Evolutionary conservation across 2,888 invertebrate genomes (phyloP).

Genomic region (Drosophila longiperda): DNA sequence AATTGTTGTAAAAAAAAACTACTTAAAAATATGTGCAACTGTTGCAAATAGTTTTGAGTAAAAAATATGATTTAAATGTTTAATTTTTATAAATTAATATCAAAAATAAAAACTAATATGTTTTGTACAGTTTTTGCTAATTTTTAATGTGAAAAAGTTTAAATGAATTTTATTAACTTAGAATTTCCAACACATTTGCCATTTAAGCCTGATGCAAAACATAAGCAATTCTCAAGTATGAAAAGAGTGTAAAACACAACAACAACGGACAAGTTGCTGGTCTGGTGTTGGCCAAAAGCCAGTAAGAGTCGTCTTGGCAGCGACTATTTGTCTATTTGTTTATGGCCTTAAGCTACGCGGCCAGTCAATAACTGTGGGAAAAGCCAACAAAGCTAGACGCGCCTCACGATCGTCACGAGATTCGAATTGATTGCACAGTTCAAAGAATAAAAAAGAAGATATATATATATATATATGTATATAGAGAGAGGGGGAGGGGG

Average conservation of each 20-base stretch:
- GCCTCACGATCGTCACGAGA: constrained; percentile 51
- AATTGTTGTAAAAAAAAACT: background rate
- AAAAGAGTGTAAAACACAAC: constrained; percentile 28
- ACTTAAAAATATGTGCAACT: background rate
- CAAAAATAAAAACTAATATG: background rate
- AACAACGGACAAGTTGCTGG: constrained; percentile 35
- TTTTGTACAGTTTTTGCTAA: background rate
- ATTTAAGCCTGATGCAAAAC: background rate
- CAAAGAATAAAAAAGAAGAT: constrained; percentile 15
- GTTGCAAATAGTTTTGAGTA: background rate
- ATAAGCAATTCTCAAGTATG: constrained; percentile 4
- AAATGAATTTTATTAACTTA: background rate
- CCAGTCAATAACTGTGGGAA: constrained; percentile 76
- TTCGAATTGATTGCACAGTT: constrained; percentile 36
- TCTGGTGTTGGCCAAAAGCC: constrained; percentile 67
- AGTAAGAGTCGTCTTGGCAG: constrained; percentile 54
- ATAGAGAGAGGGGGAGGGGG: background rate
- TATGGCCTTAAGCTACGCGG: constrained; percentile 72
- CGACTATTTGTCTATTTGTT: constrained; percentile 74
- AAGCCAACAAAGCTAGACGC: constrained; percentile 71
- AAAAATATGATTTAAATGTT: background rate
- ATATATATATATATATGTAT: background rate
- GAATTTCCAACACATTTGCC: background rate
- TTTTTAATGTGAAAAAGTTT: background rate
- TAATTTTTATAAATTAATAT: background rate